These are phyloP conservation scores for Typhlomys cinereus DNA, from an alignment of 2,113 vertebrate species.

Conservation along the genomic window DNA sequence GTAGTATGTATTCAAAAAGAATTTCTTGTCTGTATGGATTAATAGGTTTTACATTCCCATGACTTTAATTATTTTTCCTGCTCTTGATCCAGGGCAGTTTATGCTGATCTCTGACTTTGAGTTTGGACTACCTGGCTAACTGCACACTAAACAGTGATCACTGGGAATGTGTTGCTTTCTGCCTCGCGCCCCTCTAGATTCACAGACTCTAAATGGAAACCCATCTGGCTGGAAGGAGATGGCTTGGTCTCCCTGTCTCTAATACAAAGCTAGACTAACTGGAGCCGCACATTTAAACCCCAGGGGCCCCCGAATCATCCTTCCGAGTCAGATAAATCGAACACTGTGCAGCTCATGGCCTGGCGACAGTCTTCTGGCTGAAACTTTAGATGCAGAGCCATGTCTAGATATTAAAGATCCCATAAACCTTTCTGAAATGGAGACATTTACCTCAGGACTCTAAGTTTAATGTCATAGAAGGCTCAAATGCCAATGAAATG, in stretches of 20 bases:
- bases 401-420: slow-evolving; percentile 44
- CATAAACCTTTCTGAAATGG: slow-evolving; percentile 48
- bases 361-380: slow-evolving; percentile 61
- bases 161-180: neutral
- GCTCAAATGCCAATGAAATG: slow-evolving; percentile 45
- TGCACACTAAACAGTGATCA: neutral
- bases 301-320: slow-evolving; percentile 53
- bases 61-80: neutral
- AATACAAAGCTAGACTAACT: slow-evolving; percentile 54
- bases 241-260: slow-evolving; percentile 37
- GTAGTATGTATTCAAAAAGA: neutral
- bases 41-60: neutral
- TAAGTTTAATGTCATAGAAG: slow-evolving; percentile 36
- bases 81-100: neutral
- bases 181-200: neutral
- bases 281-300: slow-evolving; percentile 65
- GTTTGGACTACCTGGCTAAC: neutral
- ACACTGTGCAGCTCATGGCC: neutral
- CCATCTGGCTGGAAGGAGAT: slow-evolving; percentile 55
- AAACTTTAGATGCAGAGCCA: slow-evolving; percentile 56
- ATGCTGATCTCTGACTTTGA: neutral
- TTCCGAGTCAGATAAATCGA: slow-evolving; percentile 56
- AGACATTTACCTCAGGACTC: neutral
- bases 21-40: neutral
- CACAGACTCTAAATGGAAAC: slow-evolving; percentile 61